These are phyloP conservation scores for Chionodraco myersi DNA, from an alignment of 2,113 vertebrate species.

Conservation along the genomic window DNA sequence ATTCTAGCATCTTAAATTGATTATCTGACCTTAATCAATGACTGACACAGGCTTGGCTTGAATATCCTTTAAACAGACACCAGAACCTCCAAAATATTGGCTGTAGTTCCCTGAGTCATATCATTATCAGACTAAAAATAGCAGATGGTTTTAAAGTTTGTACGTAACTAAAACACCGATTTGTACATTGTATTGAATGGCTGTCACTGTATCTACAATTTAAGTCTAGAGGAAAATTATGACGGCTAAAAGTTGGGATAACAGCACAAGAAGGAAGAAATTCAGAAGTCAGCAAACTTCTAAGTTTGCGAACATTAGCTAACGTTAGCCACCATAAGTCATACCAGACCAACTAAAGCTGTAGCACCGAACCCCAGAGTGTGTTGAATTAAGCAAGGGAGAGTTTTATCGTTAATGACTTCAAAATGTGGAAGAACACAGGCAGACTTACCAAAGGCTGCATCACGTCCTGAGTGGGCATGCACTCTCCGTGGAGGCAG, in stretches of 20 bases:
- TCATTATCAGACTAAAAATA: too few relatives aligned
- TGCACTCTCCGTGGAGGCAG: slow-evolving; percentile 87
- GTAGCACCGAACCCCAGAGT: background rate
- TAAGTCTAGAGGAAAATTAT: background rate
- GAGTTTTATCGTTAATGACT: background rate
- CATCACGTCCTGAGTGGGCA: slow-evolving; percentile 82
- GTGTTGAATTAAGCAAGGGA: background rate
- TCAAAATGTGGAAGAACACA: background rate
- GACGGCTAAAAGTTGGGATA: background rate
- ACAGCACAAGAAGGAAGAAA: background rate
- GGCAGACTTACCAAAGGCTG: slow-evolving; percentile 60
- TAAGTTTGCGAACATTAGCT: background rate
- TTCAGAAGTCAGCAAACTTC: background rate
- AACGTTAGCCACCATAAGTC: background rate
- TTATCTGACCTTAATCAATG: too few relatives aligned
- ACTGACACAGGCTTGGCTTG: too few relatives aligned
- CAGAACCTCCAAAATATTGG: too few relatives aligned
- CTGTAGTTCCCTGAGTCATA: too few relatives aligned
- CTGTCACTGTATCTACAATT: too few relatives aligned
- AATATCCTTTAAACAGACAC: too few relatives aligned
- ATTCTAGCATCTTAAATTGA: too few relatives aligned
- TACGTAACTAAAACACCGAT: too few relatives aligned
- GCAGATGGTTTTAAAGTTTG: too few relatives aligned
- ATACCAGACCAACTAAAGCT: background rate
- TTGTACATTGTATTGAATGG: background rate